Conservation (phyloP, 2,888 invertebrate genomes). For the Exocentrus adspersus region DNA sequence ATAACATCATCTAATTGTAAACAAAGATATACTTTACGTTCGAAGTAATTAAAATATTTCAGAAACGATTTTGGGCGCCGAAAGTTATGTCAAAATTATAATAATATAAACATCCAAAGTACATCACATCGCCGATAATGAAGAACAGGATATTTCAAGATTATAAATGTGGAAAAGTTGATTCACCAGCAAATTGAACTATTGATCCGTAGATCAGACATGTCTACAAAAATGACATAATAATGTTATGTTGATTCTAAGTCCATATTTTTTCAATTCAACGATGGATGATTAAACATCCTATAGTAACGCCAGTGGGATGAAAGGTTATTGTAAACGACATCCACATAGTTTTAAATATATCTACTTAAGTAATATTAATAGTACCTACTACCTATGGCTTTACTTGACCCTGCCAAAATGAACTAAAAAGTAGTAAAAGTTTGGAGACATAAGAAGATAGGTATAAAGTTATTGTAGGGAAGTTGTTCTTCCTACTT, state of each 20-base stretch:
- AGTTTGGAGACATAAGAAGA: too few relatives aligned
- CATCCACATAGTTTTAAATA: not conserved
- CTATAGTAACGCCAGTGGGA: too few relatives aligned
- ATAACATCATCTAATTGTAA: too few relatives aligned
- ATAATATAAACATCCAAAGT: slow-evolving; percentile 21
- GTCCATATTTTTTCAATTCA: not conserved
- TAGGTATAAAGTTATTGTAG: too few relatives aligned
- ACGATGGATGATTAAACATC: too few relatives aligned
- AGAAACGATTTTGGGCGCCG: not conserved
- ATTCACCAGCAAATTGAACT: slow-evolving; percentile 27
- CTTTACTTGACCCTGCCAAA: too few relatives aligned
- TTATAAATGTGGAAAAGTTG: slow-evolving; percentile 19
- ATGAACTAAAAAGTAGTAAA: too few relatives aligned
- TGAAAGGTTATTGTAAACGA: too few relatives aligned
- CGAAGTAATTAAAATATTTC: slow-evolving; percentile 12
- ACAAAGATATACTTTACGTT: too few relatives aligned
- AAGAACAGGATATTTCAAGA: slow-evolving; percentile 13
- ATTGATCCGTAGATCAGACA: slow-evolving; percentile 29
- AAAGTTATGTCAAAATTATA: slow-evolving; percentile 14
- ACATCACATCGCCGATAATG: slow-evolving; percentile 9
- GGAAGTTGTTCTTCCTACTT: too few relatives aligned
- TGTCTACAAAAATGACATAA: slow-evolving; percentile 29
- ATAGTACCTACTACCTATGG: too few relatives aligned
- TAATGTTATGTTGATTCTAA: slow-evolving; percentile 12
- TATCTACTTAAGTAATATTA: too few relatives aligned